These are phyloP conservation scores for Clitarchus hookeri DNA, from an alignment of 2,888 invertebrate species.

Conservation along the genomic window DNA sequence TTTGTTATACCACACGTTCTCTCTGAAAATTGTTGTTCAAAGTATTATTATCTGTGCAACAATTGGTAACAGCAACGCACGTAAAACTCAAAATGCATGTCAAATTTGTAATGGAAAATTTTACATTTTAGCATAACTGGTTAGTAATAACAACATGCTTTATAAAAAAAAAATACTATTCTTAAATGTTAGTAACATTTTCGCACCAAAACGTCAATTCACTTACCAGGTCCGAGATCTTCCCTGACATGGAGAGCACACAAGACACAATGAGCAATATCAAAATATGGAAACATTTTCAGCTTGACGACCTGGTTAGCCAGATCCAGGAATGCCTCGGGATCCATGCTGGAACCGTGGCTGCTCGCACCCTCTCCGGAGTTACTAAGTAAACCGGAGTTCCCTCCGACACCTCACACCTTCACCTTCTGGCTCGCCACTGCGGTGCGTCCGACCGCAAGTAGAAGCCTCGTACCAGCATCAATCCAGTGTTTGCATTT, in stretches of 20 bases:
- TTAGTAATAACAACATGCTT: too few relatives aligned
- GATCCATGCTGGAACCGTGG: slow-evolving; percentile 71
- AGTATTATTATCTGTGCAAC: too few relatives aligned
- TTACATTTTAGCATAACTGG: too few relatives aligned
- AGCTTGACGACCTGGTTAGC: slow-evolving; percentile 98
- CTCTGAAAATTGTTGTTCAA: too few relatives aligned
- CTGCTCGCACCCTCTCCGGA: slow-evolving; percentile 31
- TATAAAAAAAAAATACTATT: too few relatives aligned
- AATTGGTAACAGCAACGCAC: too few relatives aligned
- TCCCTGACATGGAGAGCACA: slow-evolving; percentile 95
- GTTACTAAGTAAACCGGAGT: slow-evolving; percentile 29
- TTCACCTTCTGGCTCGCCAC: slow-evolving; percentile 32
- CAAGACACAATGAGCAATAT: slow-evolving; percentile 94
- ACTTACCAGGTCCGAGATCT: slow-evolving; percentile 88
- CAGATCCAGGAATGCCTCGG: slow-evolving; percentile 95
- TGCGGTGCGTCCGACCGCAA: slow-evolving; percentile 26
- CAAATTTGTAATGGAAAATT: too few relatives aligned
- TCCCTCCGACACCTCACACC: slow-evolving; percentile 28
- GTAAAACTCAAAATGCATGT: too few relatives aligned
- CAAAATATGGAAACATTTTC: slow-evolving; percentile 99
- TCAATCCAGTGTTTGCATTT: slow-evolving; percentile 1
- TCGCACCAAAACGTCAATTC: background rate
- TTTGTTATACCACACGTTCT: too few relatives aligned
- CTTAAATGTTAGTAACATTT: too few relatives aligned
- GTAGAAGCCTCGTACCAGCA: background rate